phyloP scores from a whole-genome alignment of 1,140 invertebrate genomes.

The Agraylea sexmaculata region DNA sequence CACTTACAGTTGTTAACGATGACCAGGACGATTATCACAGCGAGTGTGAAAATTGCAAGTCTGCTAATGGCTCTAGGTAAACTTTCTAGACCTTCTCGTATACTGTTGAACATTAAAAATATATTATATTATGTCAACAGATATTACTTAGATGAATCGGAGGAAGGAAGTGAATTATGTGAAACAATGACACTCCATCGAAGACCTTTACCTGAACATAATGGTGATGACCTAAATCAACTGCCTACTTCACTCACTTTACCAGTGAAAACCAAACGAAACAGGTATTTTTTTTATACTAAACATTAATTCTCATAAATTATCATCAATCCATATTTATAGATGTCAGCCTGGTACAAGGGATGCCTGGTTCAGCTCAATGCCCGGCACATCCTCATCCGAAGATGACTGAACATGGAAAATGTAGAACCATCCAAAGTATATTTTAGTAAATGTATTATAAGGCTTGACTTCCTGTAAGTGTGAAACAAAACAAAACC shows the following conservation, averaged over 20 bases:
- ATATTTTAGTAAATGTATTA: too few species aligned
- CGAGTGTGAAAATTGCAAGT: constrained; percentile 75
- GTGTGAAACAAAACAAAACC: too few species aligned
- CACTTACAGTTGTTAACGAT: constrained; percentile 27
- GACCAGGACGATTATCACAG: constrained; percentile 62
- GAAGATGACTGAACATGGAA: constrained; percentile 27
- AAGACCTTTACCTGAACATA: constrained; percentile 38
- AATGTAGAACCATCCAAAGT: constrained; percentile 12
- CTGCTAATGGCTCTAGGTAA: constrained; percentile 48
- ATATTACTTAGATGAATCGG: constrained; percentile 49
- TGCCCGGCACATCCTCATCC: constrained; percentile 44
- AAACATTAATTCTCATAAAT: not conserved
- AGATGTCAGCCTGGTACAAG: constrained; percentile 37
- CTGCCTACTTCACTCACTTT: constrained; percentile 56
- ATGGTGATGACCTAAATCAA: constrained; percentile 39
- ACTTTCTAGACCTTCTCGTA: not conserved
- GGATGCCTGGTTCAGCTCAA: constrained; percentile 52
- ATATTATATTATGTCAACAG: constrained; percentile 21
- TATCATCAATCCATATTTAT: not conserved
- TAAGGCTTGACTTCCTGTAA: too few species aligned
- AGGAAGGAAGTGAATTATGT: constrained; percentile 41
- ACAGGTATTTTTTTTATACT: constrained; percentile 23
- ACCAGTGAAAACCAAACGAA: constrained; percentile 50
- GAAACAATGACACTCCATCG: constrained; percentile 62
- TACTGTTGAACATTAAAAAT: constrained; percentile 1